phyloP scores from a whole-genome alignment of 2,113 vertebrate genomes.

The Misgurnus mizolepis region DNA sequence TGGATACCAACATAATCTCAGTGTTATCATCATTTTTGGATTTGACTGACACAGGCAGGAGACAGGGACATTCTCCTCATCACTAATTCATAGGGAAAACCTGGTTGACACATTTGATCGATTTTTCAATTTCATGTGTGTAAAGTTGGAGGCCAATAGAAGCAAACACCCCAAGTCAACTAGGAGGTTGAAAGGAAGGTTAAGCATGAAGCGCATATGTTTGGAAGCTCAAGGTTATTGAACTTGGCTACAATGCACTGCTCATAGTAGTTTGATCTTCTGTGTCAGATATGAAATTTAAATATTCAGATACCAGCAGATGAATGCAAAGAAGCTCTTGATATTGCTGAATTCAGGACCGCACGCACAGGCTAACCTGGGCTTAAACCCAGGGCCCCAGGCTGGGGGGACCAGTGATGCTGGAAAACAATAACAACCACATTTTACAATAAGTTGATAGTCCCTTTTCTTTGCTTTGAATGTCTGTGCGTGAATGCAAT shows the following conservation, averaged over 20 bases:
- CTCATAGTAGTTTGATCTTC: conserved; percentile 66
- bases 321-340: conserved; percentile 63
- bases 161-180: conserved; percentile 9
- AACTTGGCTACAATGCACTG: conserved; percentile 45
- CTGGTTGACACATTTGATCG: conserved; percentile 23
- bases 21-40: neutral
- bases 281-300: conserved; percentile 52
- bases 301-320: conserved; percentile 45
- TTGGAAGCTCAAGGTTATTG: conserved; percentile 47
- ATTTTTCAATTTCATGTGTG: conserved; percentile 32
- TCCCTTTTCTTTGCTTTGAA: no score
- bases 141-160: conserved; percentile 8
- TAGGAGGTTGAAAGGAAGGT: conserved; percentile 9
- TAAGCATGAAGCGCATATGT: conserved; percentile 21
- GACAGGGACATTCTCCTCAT: conserved; percentile 30
- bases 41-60: neutral
- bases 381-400: neutral
- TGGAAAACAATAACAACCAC: no score
- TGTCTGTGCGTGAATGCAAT: no score
- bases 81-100: conserved; percentile 17
- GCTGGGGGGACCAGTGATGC: neutral
- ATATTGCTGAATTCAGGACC: conserved; percentile 54
- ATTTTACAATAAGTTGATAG: no score
- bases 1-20: conserved; percentile 14
- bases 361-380: no score